Conservation (phyloP, 2,113 vertebrate species). For the Chionomys nivalis region DNA sequence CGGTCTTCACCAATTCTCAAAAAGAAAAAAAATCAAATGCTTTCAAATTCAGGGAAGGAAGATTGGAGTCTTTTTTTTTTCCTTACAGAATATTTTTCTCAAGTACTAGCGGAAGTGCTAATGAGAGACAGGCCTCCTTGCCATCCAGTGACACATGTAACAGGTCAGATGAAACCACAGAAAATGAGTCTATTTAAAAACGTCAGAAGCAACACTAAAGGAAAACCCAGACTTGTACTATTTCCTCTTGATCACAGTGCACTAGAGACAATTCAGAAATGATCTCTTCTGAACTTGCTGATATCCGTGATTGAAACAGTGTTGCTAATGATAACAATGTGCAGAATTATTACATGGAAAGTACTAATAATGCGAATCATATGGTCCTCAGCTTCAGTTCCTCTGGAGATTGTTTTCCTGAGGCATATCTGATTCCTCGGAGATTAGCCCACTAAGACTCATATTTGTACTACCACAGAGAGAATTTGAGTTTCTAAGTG, state of each 20-base stretch:
- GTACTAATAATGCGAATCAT: conserved; percentile 78
- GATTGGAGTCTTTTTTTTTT: conserved; percentile 59
- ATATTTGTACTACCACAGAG: conserved; percentile 54
- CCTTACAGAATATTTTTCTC: conserved; percentile 76
- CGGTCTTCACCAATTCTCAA: conserved; percentile 62
- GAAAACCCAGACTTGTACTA: conserved; percentile 71
- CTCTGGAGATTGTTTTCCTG: conserved; percentile 48
- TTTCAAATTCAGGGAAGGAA: conserved; percentile 43
- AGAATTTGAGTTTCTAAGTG: conserved; percentile 51
- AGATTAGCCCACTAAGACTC: conserved; percentile 70
- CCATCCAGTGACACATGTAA: conserved; percentile 77
- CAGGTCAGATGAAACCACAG: conserved; percentile 79
- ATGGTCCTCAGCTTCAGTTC: conserved; percentile 52
- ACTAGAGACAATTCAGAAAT: conserved; percentile 78
- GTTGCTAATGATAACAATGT: conserved; percentile 82
- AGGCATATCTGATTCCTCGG: conserved; percentile 61
- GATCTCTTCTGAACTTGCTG: conserved; percentile 80
- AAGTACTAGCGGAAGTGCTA: conserved; percentile 78
- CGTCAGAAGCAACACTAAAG: conserved; percentile 76
- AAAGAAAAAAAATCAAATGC: conserved; percentile 59
- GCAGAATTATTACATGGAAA: conserved; percentile 77
- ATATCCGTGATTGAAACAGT: conserved; percentile 78
- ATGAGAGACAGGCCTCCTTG: conserved; percentile 81
- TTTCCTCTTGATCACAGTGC: conserved; percentile 79
- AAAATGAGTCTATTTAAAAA: conserved; percentile 82